Evolutionary conservation across 2,113 vertebrate species (phyloP).

Genomic region (Burhinus bistriatus): DNA sequence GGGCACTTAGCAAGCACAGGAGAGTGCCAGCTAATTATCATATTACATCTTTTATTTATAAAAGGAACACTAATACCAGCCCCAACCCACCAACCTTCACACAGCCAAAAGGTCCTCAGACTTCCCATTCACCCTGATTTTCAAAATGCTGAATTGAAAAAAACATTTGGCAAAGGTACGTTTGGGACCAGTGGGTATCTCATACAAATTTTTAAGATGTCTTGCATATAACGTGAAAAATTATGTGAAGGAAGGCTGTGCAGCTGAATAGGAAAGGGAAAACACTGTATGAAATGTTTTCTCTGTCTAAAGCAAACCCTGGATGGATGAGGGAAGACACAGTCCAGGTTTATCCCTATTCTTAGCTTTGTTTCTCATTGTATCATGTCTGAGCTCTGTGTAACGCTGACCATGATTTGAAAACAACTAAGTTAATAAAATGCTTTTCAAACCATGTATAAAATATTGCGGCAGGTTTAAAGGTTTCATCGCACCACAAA

Average conservation of each 20-base stretch:
- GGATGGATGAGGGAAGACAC: background rate
- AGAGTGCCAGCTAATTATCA: background rate
- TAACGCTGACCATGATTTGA: background rate
- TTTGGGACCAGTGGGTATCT: background rate
- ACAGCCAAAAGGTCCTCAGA: background rate
- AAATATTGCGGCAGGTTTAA: background rate
- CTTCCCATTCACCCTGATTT: background rate
- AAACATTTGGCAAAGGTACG: background rate
- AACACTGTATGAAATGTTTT: background rate
- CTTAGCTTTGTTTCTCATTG: background rate
- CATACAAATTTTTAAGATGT: background rate
- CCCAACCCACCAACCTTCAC: background rate
- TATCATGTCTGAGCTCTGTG: background rate
- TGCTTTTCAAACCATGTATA: background rate
- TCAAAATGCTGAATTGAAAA: background rate
- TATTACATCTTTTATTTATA: background rate
- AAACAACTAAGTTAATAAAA: background rate
- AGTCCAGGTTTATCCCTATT: background rate
- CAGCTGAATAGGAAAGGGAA: background rate
- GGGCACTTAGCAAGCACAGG: background rate
- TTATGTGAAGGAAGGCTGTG: background rate
- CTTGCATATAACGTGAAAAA: background rate
- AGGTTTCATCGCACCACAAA: background rate
- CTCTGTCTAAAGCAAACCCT: background rate
- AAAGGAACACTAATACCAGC: background rate